Percentiles rank a stretch among this genome's conserved stretches.
phyloP scores from a whole-genome alignment of 2,113 vertebrate genomes.

The Solea senegalensis region DNA sequence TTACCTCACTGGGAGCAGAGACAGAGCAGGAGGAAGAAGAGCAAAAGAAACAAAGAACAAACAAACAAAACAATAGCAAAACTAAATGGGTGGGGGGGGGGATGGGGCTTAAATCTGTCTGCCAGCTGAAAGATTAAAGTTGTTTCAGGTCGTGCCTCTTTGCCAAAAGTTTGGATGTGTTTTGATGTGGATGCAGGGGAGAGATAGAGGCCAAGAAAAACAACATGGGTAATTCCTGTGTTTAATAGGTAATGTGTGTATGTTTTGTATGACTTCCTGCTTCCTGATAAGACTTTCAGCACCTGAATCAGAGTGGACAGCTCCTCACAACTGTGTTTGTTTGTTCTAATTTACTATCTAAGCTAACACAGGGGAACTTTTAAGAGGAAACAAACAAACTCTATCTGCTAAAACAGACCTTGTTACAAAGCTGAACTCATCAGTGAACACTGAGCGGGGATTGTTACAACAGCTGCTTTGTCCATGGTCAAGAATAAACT shows the following conservation, averaged over 20 bases:
- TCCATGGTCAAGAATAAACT: background rate
- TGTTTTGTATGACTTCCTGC: background rate
- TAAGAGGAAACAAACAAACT: background rate
- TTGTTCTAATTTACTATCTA: too few species aligned
- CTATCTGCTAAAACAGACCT: background rate
- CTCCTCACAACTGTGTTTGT: slow-evolving; percentile 23
- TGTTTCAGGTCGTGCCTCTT: slow-evolving; percentile 7
- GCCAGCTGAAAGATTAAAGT: slow-evolving; percentile 22
- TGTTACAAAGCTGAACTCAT: background rate
- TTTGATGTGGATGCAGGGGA: slow-evolving; percentile 9
- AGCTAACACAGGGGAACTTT: too few species aligned
- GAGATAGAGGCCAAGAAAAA: slow-evolving; percentile 2
- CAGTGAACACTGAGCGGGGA: background rate
- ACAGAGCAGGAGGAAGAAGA: slow-evolving; percentile 47
- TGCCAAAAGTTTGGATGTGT: slow-evolving; percentile 22
- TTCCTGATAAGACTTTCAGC: slow-evolving; percentile 64
- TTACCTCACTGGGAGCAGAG: slow-evolving; percentile 71
- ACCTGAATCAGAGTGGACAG: slow-evolving; percentile 66
- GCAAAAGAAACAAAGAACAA: slow-evolving; percentile 56
- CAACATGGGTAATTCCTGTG: background rate
- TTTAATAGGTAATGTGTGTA: background rate
- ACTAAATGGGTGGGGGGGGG: slow-evolving; percentile 29
- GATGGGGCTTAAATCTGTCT: slow-evolving; percentile 45
- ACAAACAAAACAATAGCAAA: slow-evolving; percentile 52
- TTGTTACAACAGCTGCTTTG: background rate